A percentile compares a stretch with the other conserved stretches of the same genome.
phyloP scores from a whole-genome alignment of 1,140 invertebrate species.

The Cydia strobilella region DNA sequence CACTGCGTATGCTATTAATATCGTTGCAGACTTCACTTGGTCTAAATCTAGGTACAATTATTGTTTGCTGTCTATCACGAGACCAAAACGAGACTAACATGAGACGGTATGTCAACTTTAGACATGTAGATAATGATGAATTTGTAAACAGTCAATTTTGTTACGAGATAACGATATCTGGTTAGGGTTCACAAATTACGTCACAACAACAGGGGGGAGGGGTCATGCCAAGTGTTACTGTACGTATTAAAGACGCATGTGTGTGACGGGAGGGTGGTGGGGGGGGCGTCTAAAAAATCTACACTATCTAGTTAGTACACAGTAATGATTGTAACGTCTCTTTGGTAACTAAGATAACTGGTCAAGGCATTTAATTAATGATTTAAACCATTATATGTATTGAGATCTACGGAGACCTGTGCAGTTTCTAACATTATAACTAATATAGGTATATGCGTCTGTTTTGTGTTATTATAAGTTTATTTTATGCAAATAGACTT shows the following conservation, averaged over 20 bases:
- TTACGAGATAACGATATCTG: neutral
- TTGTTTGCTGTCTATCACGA: neutral
- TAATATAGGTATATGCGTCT: neutral
- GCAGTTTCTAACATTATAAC: too few relatives aligned
- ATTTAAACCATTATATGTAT: slow-evolving; percentile 5
- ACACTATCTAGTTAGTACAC: too few relatives aligned
- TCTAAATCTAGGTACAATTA: too few relatives aligned
- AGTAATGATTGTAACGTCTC: neutral
- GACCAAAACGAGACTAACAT: neutral
- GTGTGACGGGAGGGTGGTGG: too few relatives aligned
- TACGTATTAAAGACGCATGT: too few relatives aligned
- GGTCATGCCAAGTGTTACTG: too few relatives aligned
- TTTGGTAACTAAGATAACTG: neutral
- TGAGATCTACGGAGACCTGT: neutral
- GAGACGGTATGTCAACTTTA: neutral
- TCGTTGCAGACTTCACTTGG: too few relatives aligned
- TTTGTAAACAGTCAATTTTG: neutral
- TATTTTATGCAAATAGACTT: neutral
- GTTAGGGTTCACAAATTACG: too few relatives aligned
- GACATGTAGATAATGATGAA: neutral
- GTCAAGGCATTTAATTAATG: neutral
- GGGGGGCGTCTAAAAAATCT: too few relatives aligned
- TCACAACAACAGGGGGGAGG: too few relatives aligned
- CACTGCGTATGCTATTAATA: too few relatives aligned
- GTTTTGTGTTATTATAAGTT: neutral